Conservation (phyloP, 2,888 invertebrate genomes). For the Rhodophaea formosa region DNA sequence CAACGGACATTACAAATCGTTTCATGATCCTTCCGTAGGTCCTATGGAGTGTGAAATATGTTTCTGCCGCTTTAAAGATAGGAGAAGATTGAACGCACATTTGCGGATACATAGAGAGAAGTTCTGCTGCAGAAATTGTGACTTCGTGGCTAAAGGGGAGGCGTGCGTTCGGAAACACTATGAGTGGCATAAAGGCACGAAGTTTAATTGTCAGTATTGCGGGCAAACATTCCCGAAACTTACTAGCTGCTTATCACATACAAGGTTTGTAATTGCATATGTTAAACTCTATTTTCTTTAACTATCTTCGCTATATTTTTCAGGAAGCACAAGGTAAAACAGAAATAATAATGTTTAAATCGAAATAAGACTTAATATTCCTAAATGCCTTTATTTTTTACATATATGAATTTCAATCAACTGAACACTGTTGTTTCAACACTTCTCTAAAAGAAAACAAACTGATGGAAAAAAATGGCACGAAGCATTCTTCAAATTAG, state of each 20-base stretch:
- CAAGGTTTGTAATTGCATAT: slow-evolving; percentile 21
- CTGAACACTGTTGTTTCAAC: too few relatives aligned
- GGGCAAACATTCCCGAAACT: slow-evolving; percentile 25
- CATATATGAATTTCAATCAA: too few relatives aligned
- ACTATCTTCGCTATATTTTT: too few relatives aligned
- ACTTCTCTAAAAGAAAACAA: too few relatives aligned
- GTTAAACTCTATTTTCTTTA: too few relatives aligned
- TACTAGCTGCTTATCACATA: slow-evolving; percentile 30
- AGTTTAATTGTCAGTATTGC: slow-evolving; percentile 7
- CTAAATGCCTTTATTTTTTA: too few relatives aligned
- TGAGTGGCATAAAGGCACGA: slow-evolving; percentile 1
- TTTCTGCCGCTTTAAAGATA: slow-evolving; percentile 2
- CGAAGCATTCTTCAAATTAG: too few relatives aligned
- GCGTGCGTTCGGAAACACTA: neutral
- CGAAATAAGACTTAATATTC: too few relatives aligned
- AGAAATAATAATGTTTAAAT: too few relatives aligned
- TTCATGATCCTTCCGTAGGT: neutral
- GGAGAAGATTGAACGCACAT: slow-evolving; percentile 3
- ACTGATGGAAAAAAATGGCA: too few relatives aligned
- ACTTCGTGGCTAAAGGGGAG: neutral
- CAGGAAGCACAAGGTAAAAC: too few relatives aligned
- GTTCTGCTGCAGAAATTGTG: neutral
- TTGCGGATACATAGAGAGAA: slow-evolving; percentile 7
- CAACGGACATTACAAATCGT: neutral
- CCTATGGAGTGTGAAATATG: neutral